phyloP scores from a whole-genome alignment of 1,140 invertebrate genomes.

The Drosophila jambulina region DNA sequence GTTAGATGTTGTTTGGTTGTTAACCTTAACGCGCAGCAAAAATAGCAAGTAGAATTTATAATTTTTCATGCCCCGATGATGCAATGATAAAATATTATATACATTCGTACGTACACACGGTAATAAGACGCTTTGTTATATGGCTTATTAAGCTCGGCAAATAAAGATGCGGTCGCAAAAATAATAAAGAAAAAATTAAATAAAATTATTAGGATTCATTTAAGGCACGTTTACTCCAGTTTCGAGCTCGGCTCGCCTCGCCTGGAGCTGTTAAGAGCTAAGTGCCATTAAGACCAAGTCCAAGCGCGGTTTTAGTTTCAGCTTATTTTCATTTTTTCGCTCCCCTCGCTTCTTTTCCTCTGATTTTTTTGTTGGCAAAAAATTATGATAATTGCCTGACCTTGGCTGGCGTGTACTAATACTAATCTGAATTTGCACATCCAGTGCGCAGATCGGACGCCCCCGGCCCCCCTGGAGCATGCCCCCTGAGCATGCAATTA shows the following conservation, averaged over 20 bases:
- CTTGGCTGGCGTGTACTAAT: constrained; percentile 73
- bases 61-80: constrained; percentile 72
- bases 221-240: constrained; percentile 82
- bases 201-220: constrained; percentile 67
- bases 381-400: constrained; percentile 83
- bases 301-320: constrained; percentile 37
- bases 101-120: constrained; percentile 19
- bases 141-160: constrained; percentile 44
- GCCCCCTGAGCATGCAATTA: constrained; percentile 68
- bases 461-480: not conserved
- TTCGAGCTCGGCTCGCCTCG: constrained; percentile 46
- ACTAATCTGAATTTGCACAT: constrained; percentile 77
- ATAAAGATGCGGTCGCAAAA: constrained; percentile 21
- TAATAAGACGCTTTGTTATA: constrained; percentile 65
- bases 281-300: constrained; percentile 54
- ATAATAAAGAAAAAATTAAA: constrained; percentile 30
- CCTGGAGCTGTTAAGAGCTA: constrained; percentile 40
- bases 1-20: constrained; percentile 67
- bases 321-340: constrained; percentile 39
- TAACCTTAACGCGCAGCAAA: constrained; percentile 72
- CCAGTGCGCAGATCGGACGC: constrained; percentile 33
- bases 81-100: constrained; percentile 59
- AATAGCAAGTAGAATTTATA: constrained; percentile 81
- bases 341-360: constrained; percentile 52
- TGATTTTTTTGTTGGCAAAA: constrained; percentile 30